These are phyloP conservation scores for Oscheius sp. DNA, from an alignment of 2,888 invertebrate genomes.

Conservation along the genomic window DNA sequence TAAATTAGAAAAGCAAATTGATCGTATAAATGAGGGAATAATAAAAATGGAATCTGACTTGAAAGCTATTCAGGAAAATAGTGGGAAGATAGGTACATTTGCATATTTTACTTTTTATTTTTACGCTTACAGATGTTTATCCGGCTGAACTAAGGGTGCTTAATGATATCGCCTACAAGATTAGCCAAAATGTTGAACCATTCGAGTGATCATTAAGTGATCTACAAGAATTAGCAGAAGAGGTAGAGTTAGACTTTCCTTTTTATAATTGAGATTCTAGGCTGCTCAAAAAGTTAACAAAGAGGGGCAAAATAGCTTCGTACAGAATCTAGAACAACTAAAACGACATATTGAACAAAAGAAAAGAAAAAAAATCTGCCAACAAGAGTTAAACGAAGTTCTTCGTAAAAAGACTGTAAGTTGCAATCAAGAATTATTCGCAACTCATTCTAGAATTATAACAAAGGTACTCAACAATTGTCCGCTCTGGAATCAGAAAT, in stretches of 20 bases:
- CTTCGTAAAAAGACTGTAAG: neutral
- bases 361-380: neutral
- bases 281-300: neutral
- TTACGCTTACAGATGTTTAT: slow-evolving; percentile 7
- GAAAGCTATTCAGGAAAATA: neutral
- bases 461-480: neutral
- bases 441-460: neutral
- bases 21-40: neutral
- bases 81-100: neutral
- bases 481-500: neutral
- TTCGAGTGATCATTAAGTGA: neutral
- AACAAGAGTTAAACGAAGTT: neutral
- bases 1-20: neutral
- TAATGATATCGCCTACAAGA: neutral
- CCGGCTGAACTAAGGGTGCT: neutral
- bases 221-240: neutral
- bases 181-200: neutral
- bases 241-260: too few species aligned
- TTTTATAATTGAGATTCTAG: too few species aligned
- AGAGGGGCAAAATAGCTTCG: neutral
- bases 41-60: neutral
- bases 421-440: too few species aligned
- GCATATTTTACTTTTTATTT: neutral
- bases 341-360: neutral
- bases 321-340: neutral